Base-by-base conservation (phyloP, 2,797 vertebrate genomes). In the Chloroceryle amazona region DNA sequence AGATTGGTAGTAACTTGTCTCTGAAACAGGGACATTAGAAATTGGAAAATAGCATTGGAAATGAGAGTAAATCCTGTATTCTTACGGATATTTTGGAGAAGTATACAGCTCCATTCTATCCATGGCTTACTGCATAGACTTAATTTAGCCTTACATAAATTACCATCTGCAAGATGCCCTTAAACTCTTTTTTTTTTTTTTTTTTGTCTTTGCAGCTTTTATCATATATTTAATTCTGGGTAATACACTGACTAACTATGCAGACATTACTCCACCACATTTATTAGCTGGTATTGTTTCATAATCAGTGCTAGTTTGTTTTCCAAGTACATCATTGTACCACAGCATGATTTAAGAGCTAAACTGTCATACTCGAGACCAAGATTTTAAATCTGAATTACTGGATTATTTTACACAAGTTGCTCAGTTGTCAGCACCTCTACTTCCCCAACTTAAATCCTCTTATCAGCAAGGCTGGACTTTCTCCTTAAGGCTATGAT, bases 231-330 rank as follows among this genome's bases (percentile, higher is more conserved):
- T 85, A 44, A 49, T 74, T 91, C 42, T 62, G 67, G n/a, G 37
- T 58, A 93, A 58, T 1, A 21, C 13, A 41, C 52, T 80, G n/a
- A 66, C 23, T 46, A 82, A 31, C 72, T 47, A 44, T n/a, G 46
- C 10, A 28, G 83, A 79, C 52, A 44, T 62, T 88, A 89, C 81
- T 58, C 46, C 54, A 75, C 47, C 61, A 31, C 28, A 44, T 92
- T 89, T 94, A 73, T 96, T 96, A 94, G 79, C 51, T 78, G 54
- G 18, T 49, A 92, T 93, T 96, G 81, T 94, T 95, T 90, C 76
- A 87, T 68, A 96, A 89, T 93, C 86, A 92, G 79, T 35, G 52
- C 31, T 82, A 23, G 42, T 83, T 91, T 94, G 94, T 92, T 92
- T 94, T 84, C 62, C 62, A 84, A 81, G 62, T 75, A 62, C 25